Base-by-base conservation (phyloP, 1,140 invertebrate species). In the Pinna nobilis region DNA sequence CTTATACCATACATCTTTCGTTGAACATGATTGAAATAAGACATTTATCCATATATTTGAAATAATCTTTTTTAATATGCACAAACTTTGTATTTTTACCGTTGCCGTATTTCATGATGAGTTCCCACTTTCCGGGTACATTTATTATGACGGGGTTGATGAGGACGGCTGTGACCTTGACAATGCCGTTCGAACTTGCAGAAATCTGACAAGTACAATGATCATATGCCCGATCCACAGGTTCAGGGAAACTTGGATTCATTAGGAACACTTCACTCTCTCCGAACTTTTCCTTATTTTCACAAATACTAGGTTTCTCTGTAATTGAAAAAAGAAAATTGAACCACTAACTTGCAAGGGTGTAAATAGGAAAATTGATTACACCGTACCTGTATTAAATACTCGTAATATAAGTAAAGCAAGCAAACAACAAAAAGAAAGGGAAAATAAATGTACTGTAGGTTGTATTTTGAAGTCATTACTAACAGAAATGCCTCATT, bases 141-240 rank as follows among this genome's bases (percentile, higher is more conserved):
- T n/a, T n/a, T n/a, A n/a, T n/a, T n/a, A n/a, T n/a, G 15, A 61
- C 25, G 4, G 59, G 59, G 15, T 61, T 61, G 59, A 61, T 61
- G 9, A 61, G 28, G 15, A 61, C 44, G 35, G 59, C 59, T 3
- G 11, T 44, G n/a, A 61, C 33, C 44, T 35, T 39, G 5, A 61
- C 23, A 7, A 61, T 35, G 9, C 59, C 59, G 33, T 25, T 37
- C 32, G 37, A 33, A 9, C 33, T 61, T 5, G 59, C 59, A 6
- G 37, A 23, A 5, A 61, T 39, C n/a, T 35, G 37, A 41, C 59
- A 61, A 7, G 33, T 15, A 61, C 59, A 61, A 4, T 32, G 25
- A 15, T 35, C 59, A 61, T 61, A 39, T 7, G 33, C 32, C 11
- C 37, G 3, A 15, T 35, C 37, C 0, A 41, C 59, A 13, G 59